Conservation (phyloP, 2,797 vertebrate species). For the Orientallactaga sibirica region DNA sequence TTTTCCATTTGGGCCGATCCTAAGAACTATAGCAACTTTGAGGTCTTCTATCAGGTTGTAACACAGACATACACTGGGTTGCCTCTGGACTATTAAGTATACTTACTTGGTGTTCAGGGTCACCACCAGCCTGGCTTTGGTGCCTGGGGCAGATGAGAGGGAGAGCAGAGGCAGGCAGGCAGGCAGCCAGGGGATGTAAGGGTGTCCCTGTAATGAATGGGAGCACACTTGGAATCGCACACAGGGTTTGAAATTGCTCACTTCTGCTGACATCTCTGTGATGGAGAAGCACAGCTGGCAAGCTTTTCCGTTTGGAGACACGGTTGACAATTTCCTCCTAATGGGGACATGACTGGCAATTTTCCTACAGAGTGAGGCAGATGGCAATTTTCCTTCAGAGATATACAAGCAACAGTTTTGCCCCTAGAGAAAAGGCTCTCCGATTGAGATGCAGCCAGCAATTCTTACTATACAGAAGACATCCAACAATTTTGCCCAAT, state of each 20-base stretch:
- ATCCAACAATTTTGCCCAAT: constrained; percentile 58
- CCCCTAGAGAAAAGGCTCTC: constrained; percentile 73
- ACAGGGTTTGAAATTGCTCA: not conserved
- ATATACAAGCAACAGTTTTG: constrained; percentile 72
- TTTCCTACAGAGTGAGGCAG: constrained; percentile 72
- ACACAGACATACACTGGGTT: not conserved
- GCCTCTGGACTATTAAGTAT: not conserved
- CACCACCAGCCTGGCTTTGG: not conserved
- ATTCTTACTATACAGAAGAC: constrained; percentile 68
- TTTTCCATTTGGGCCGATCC: not conserved
- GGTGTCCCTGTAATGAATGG: not conserved
- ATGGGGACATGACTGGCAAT: constrained; percentile 74
- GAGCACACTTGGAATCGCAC: not conserved
- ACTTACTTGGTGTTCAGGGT: not conserved
- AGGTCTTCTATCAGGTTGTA: not conserved
- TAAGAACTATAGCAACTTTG: not conserved
- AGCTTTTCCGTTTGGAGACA: constrained; percentile 33
- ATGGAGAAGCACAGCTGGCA: constrained; percentile 53
- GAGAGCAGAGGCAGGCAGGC: not conserved
- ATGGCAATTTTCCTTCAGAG: constrained; percentile 79
- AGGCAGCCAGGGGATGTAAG: not conserved
- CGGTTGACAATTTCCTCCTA: constrained; percentile 59
- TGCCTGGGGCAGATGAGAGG: not conserved
- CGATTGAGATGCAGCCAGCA: constrained; percentile 72
- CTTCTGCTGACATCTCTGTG: constrained; percentile 61